Evolutionary conservation across 1,140 invertebrate species (phyloP).

Genomic region (Zaprionus lachaisei): DNA sequence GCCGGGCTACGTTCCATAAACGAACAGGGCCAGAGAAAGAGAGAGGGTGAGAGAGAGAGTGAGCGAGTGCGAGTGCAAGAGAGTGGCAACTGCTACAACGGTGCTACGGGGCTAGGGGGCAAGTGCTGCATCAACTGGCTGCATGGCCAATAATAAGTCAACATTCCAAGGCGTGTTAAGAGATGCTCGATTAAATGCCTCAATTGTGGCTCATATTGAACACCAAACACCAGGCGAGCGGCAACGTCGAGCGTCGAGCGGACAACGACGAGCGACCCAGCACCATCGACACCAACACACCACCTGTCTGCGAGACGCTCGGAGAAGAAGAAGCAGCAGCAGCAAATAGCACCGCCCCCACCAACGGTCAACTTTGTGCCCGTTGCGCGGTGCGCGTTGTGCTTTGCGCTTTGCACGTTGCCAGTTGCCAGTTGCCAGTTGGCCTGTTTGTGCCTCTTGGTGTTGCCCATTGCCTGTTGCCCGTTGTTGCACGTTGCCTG

Average conservation of each 20-base stretch:
- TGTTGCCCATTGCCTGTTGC: constrained; percentile 13
- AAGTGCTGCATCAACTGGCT: constrained; percentile 48
- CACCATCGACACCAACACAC: constrained; percentile 80
- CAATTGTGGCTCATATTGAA: constrained; percentile 83
- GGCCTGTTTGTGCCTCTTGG: constrained; percentile 3
- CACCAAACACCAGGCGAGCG: constrained; percentile 75
- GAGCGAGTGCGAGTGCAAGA: constrained; percentile 12
- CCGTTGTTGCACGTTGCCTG: constrained; percentile 4
- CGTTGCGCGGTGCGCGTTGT: constrained; percentile 35
- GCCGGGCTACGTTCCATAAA: neutral
- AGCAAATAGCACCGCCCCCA: constrained; percentile 79
- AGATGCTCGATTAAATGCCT: constrained; percentile 83
- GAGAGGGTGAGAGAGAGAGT: constrained; percentile 14
- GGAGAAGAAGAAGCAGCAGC: constrained; percentile 49
- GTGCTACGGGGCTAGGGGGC: constrained; percentile 6
- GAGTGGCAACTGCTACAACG: constrained; percentile 31
- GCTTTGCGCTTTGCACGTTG: constrained; percentile 14
- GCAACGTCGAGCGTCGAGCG: constrained; percentile 22
- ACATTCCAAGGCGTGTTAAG: constrained; percentile 83
- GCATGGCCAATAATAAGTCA: constrained; percentile 81
- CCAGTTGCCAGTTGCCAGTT: constrained; percentile 39
- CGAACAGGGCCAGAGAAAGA: constrained; percentile 12
- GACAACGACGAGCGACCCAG: constrained; percentile 41
- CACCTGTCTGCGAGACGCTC: constrained; percentile 70
- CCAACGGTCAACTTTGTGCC: constrained; percentile 70